phyloP scores from a whole-genome alignment of 2,113 vertebrate species.

The Anser brachyrhynchus region DNA sequence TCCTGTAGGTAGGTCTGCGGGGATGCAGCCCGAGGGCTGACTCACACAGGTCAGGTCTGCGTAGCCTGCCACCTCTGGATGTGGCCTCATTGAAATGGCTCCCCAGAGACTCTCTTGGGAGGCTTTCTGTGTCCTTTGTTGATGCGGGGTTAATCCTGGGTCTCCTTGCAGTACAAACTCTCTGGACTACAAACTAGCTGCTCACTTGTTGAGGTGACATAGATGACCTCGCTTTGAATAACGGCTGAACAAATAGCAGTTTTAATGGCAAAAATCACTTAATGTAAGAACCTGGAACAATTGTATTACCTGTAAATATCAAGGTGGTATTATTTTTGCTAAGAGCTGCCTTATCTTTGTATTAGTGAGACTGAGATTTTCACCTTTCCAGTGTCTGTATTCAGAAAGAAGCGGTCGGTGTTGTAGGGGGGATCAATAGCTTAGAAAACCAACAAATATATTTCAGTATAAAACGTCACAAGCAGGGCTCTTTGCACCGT shows the following conservation, averaged over 20 bases:
- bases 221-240: neutral
- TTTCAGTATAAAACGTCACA: neutral
- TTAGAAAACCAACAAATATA: no score
- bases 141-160: neutral
- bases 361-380: neutral
- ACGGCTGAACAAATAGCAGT: neutral
- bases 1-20: neutral
- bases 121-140: accelerated
- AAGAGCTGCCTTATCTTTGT: neutral
- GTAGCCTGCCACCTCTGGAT: neutral
- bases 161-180: neutral
- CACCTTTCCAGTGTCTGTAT: accelerated
- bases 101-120: neutral
- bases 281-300: accelerated
- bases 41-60: accelerated
- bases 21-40: neutral
- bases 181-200: neutral
- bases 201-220: neutral
- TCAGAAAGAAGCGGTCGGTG: no score
- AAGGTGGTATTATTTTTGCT: neutral
- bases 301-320: accelerated
- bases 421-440: accelerated
- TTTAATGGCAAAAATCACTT: neutral
- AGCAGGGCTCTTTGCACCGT: neutral
- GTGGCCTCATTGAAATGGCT: neutral